phyloP scores from a whole-genome alignment of 2,797 vertebrate species.

The Sparidentex hasta region DNA sequence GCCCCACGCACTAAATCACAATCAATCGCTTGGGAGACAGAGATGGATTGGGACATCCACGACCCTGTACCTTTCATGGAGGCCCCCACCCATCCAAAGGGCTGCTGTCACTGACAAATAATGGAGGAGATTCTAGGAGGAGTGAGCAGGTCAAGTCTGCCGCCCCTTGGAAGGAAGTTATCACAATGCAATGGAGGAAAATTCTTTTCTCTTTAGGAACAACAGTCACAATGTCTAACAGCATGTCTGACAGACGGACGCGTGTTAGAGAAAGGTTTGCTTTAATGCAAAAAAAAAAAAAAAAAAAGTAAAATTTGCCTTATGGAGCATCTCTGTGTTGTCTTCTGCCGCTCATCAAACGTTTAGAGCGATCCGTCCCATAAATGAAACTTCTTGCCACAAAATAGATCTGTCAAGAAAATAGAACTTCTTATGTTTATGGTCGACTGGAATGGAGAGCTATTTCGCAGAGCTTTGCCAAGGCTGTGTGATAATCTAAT shows the following conservation, averaged over 20 bases:
- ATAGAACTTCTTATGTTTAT: not conserved
- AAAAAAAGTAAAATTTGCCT: not conserved
- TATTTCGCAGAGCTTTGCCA: not conserved
- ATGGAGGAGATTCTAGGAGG: constrained; percentile 71
- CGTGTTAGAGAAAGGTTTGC: constrained; percentile 30
- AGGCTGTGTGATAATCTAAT: not conserved
- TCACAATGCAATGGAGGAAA: constrained; percentile 72
- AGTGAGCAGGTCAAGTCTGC: constrained; percentile 82
- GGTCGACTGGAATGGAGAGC: not conserved
- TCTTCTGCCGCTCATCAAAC: not conserved
- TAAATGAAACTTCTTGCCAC: not conserved
- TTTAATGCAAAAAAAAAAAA: constrained; percentile 30
- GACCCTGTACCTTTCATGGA: constrained; percentile 79
- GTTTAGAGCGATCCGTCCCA: not conserved
- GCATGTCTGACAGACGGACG: constrained; percentile 64
- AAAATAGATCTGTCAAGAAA: constrained; percentile 4
- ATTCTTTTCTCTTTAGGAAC: constrained; percentile 73
- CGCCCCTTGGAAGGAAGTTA: constrained; percentile 80
- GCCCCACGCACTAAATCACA: constrained; percentile 75
- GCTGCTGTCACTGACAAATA: constrained; percentile 83
- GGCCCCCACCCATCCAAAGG: constrained; percentile 71
- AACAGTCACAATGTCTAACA: constrained; percentile 64
- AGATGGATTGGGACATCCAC: constrained; percentile 84
- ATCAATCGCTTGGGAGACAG: constrained; percentile 83
- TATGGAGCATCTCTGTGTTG: not conserved